Percentiles rank a stretch among this genome's conserved stretches.
Conservation (phyloP, 2,797 vertebrate species). For the Sciurus vulgaris region DNA sequence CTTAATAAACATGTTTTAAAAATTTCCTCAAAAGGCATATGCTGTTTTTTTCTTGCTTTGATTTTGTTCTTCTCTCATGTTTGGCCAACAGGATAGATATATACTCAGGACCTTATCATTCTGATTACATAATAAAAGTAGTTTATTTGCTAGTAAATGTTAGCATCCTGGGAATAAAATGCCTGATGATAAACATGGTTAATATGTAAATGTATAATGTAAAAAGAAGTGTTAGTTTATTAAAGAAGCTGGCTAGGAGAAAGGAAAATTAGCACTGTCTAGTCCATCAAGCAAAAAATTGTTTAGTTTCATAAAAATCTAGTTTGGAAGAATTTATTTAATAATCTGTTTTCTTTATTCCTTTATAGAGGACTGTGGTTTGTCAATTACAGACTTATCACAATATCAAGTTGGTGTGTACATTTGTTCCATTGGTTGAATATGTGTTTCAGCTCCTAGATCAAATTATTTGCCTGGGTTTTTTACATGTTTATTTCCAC, state of each 20-base stretch:
- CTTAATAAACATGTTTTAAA: neutral
- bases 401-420: neutral
- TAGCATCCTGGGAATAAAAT: neutral
- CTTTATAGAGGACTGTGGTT: neutral
- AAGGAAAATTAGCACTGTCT: neutral
- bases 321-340: neutral
- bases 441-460: neutral
- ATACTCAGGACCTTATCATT: neutral
- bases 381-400: neutral
- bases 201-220: neutral
- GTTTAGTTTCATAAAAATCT: neutral
- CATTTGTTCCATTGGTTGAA: neutral
- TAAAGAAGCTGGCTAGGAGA: neutral
- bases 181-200: neutral
- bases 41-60: neutral
- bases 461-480: neutral
- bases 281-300: neutral
- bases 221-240: neutral
- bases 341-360: neutral
- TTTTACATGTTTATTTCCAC: neutral
- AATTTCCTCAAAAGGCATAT: neutral
- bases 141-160: neutral
- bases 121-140: neutral
- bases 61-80: neutral
- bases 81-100: neutral